Percentiles rank a stretch among this genome's conserved stretches.
phyloP scores from a whole-genome alignment of 2,888 invertebrate species.

The Euspilapteryx auroguttella region DNA sequence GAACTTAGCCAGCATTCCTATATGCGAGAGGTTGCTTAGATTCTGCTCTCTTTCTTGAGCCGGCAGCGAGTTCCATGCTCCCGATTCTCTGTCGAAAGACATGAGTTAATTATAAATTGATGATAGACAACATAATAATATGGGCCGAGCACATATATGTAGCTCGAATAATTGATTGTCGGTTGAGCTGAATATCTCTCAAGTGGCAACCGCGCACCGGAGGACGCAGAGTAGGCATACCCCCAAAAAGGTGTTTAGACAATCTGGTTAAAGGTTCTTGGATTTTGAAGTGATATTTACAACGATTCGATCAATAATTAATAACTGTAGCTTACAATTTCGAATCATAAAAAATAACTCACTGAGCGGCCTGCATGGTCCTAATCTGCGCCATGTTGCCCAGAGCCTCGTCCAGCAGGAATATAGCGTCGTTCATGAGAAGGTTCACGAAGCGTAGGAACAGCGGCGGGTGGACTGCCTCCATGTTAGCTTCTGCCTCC shows the following conservation, averaged over 20 bases:
- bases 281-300: too few species aligned
- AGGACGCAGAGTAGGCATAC: too few species aligned
- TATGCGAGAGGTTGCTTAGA: constrained; percentile 69
- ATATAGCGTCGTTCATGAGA: constrained; percentile 96
- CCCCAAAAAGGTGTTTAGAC: too few species aligned
- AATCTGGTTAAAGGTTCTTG: too few species aligned
- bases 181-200: too few species aligned
- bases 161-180: too few species aligned
- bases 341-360: constrained; percentile 18
- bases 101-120: constrained; percentile 1
- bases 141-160: too few species aligned
- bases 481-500: constrained; percentile 85
- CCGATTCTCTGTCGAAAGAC: constrained; percentile 58
- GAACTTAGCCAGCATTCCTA: constrained; percentile 84
- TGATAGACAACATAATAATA: too few species aligned
- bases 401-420: constrained; percentile 88
- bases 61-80: constrained; percentile 74
- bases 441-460: constrained; percentile 95
- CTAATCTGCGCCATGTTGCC: constrained; percentile 87
- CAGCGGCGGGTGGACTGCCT: constrained; percentile 85
- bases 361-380: constrained; percentile 78
- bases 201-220: too few species aligned
- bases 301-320: too few species aligned
- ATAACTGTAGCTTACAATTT: too few species aligned
- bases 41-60: constrained; percentile 75